These are phyloP conservation scores for Alouatta palliata DNA, from an alignment of 2,113 vertebrate genomes.

Conservation along the genomic window DNA sequence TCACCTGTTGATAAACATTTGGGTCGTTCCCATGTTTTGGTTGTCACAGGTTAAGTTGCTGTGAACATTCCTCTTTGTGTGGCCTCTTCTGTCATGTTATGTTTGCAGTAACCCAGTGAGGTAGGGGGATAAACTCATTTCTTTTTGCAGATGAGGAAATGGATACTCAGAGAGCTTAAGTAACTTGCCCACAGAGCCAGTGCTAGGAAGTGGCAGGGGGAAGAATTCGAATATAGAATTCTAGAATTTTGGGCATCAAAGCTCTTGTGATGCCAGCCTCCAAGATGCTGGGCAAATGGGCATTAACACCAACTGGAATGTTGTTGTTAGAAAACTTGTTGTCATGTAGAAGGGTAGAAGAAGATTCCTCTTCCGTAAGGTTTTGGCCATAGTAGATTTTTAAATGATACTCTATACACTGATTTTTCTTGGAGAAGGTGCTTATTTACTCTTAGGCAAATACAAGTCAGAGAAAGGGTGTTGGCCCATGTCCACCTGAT, in stretches of 20 bases:
- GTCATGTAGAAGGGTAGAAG: accelerated
- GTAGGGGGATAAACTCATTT: not conserved
- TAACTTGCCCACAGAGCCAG: not conserved
- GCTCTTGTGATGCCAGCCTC: not conserved
- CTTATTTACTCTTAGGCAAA: not conserved
- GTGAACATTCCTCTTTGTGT: not conserved
- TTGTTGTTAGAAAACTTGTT: not conserved
- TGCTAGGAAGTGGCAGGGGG: not conserved
- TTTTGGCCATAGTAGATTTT: not conserved
- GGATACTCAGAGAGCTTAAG: not conserved
- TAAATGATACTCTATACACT: not conserved
- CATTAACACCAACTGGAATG: not conserved
- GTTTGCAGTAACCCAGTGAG: not conserved
- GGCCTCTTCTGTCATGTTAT: not conserved
- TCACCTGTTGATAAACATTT: not conserved
- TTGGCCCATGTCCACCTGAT: not conserved
- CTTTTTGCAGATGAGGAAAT: not conserved
- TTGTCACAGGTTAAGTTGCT: not conserved
- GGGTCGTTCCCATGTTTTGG: not conserved
- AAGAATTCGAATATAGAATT: not conserved
- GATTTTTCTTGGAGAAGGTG: not conserved
- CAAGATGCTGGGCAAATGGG: not conserved
- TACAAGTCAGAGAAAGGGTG: not conserved
- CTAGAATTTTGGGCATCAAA: not conserved
- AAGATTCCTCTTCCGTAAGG: not conserved